Base-by-base conservation (phyloP, 2,888 invertebrate species). In the Ophion costatus region DNA sequence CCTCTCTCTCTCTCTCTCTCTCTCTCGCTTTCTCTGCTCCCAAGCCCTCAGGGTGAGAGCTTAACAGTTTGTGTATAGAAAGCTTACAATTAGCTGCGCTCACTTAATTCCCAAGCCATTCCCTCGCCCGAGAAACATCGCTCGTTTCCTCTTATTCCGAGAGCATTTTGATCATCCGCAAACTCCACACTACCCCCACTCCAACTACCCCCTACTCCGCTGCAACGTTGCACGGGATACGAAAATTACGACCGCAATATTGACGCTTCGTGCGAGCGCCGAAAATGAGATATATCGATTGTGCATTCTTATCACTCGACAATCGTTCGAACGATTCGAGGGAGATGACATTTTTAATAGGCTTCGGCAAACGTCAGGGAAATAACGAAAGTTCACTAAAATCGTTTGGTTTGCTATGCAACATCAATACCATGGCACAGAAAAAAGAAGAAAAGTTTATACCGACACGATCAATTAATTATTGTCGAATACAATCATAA, bases 101-200 rank as follows among this genome's bases (percentile, higher is more conserved):
- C 80, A 78, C 74, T 78, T 81, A 78, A 85, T 87, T 86, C 81
- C 63, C 67, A 69, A 76, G 76, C 80, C 61, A 63, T 63, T 51
- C 17, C 66, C 66, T 42, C 56, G n/a, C 74, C 22, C 57, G 57
- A 74, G 69, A 73, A 80, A 80, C 80, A 80, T 66, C 24, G 20
- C 63, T 73, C 73, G 29, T 74, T 77, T 71, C 56, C 29, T 57
- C 80, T 63, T 80, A 77, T 61, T 66, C 78, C 70, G 42, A n/a
- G 75, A 59, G 63, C 84, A 78, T 89, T 90, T 90, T 87, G 86
- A 88, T 89, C 88, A 88, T 87, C 88, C 87, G 81, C 83, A 86
- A 87, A 88, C 84, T 87, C 82, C 64, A 64, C 45, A 3, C 42
- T 22, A 14, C 56, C 17, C 56, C n/a, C 14, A n/a, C n/a, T 10